Evolutionary conservation across 2,888 invertebrate genomes (phyloP).

Genomic region (Harpagoxenus sublaevis): DNA sequence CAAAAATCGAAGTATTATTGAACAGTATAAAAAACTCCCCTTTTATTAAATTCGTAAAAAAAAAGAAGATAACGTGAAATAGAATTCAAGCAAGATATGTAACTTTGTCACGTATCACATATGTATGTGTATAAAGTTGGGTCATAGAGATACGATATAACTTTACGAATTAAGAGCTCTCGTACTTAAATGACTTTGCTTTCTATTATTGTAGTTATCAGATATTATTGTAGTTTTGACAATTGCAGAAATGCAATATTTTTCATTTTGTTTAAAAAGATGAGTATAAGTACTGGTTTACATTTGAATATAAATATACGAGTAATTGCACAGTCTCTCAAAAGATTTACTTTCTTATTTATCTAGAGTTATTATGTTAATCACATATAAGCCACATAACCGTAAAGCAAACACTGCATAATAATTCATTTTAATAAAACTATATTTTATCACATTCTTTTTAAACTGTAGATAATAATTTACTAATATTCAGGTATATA

Average conservation of each 20-base stretch:
- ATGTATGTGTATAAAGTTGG: not conserved
- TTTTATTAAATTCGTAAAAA: conserved; percentile 13
- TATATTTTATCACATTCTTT: not conserved
- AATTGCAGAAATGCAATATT: not conserved
- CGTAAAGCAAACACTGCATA: not conserved
- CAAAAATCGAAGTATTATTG: not conserved
- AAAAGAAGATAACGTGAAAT: not conserved
- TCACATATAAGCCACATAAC: not conserved
- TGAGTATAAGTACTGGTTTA: not conserved
- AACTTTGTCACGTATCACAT: not conserved
- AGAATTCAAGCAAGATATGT: conserved; percentile 1
- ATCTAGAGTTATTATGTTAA: not conserved
- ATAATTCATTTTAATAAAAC: not conserved
- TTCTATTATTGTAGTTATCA: not conserved
- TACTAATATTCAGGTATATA: conserved; percentile 1
- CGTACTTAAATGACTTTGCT: not conserved
- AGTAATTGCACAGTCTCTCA: not conserved
- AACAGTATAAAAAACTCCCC: not conserved
- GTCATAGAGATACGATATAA: not conserved
- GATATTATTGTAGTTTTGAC: not conserved
- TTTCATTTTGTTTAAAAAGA: not conserved
- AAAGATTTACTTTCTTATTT: not conserved
- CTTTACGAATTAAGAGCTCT: not conserved
- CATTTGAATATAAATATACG: not conserved
- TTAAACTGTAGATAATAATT: not conserved